phyloP scores from a whole-genome alignment of 35 echinoderm and acorn worm genomes.

The Ptychodera flava region DNA sequence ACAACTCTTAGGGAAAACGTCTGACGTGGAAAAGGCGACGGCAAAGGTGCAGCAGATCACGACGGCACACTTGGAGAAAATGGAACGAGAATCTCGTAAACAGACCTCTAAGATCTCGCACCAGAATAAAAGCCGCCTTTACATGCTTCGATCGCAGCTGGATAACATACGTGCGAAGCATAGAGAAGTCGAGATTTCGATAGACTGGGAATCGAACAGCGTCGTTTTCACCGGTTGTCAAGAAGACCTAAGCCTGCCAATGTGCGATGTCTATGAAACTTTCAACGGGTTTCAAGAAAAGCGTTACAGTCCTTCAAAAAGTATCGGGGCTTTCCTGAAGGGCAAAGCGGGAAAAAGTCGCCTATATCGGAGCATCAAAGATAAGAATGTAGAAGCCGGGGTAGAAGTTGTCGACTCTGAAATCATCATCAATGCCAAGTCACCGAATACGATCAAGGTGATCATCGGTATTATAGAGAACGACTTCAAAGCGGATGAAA shows the following conservation, averaged over 20 bases:
- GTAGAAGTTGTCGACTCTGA: background rate
- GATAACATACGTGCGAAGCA: background rate
- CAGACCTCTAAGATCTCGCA: background rate
- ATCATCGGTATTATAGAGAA: background rate
- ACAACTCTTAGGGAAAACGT: background rate
- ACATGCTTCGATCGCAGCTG: background rate
- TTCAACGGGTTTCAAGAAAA: background rate
- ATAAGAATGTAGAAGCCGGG: background rate
- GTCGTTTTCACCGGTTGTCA: background rate
- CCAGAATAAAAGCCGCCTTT: background rate
- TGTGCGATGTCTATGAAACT: background rate
- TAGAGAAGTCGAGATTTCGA: background rate
- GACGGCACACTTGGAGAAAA: background rate
- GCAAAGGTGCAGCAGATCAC: background rate
- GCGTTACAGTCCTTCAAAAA: background rate
- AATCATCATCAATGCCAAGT: background rate
- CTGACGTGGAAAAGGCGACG: background rate
- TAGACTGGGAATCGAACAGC: background rate
- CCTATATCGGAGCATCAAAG: background rate
- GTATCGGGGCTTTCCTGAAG: background rate
- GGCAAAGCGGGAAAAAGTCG: background rate
- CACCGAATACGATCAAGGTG: background rate
- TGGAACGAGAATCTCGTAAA: background rate
- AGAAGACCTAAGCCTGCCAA: background rate
- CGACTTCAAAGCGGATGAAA: background rate